These are phyloP conservation scores for Pyxicephalus adspersus DNA, from an alignment of 2,113 vertebrate genomes.

Conservation along the genomic window DNA sequence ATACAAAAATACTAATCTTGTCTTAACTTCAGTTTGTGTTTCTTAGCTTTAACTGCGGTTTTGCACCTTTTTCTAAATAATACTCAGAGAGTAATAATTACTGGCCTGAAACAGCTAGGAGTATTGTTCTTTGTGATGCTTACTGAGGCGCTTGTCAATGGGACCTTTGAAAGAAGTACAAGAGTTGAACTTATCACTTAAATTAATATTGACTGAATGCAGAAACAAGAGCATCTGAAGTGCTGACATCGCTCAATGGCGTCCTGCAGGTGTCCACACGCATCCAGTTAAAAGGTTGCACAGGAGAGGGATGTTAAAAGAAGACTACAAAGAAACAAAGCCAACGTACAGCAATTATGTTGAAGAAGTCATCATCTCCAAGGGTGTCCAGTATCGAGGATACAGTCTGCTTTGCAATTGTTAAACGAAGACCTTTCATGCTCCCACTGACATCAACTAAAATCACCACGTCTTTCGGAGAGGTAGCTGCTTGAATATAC, in stretches of 20 bases:
- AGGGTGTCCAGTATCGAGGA: constrained; percentile 97
- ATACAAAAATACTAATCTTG: too few species aligned
- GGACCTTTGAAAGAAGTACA: background rate
- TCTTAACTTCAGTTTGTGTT: too few species aligned
- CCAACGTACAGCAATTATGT: constrained; percentile 92
- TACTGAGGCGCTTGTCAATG: constrained; percentile 7
- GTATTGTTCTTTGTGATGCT: background rate
- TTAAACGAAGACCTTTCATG: constrained; percentile 96
- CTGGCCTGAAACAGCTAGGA: background rate
- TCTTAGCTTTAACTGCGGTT: too few species aligned
- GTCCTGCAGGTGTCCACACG: background rate
- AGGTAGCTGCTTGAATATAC: constrained; percentile 98
- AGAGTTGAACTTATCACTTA: constrained; percentile 19
- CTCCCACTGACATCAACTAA: constrained; percentile 96
- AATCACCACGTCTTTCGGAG: constrained; percentile 96
- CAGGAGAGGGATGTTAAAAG: constrained; percentile 1
- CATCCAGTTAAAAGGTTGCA: constrained; percentile 15
- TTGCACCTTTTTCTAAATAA: too few species aligned
- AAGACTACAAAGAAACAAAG: constrained; percentile 28
- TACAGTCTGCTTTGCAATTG: constrained; percentile 95
- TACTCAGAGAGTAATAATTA: background rate
- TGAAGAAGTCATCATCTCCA: constrained; percentile 98
- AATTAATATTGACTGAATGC: constrained; percentile 28
- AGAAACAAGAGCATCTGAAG: constrained; percentile 27
- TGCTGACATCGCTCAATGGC: background rate